Conservation (phyloP, 2,797 vertebrate genomes). For the Eleutherodactylus coqui region DNA sequence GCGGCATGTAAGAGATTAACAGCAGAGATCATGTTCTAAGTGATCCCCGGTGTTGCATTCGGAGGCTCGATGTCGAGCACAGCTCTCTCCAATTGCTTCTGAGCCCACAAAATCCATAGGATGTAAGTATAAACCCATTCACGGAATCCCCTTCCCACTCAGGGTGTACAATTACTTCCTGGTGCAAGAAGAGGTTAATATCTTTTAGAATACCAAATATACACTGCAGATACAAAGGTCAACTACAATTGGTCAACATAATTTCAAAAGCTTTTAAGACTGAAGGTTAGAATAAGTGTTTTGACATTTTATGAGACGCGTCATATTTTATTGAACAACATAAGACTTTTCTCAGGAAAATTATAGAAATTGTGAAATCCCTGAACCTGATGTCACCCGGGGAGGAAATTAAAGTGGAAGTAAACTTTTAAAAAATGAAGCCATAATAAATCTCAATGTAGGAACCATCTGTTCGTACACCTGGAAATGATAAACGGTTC, state of each 20-base stretch:
- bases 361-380: not conserved
- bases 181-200: too few relatives aligned
- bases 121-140: too few relatives aligned
- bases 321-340: slow-evolving; percentile 11
- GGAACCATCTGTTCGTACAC: not conserved
- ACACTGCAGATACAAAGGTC: not conserved
- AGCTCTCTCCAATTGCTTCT: too few relatives aligned
- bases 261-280: not conserved
- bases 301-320: not conserved
- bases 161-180: too few relatives aligned
- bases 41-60: too few relatives aligned
- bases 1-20: too few relatives aligned
- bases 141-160: too few relatives aligned
- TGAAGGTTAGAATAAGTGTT: not conserved
- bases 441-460: not conserved
- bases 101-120: too few relatives aligned
- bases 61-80: too few relatives aligned
- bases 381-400: not conserved
- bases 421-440: not conserved
- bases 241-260: not conserved
- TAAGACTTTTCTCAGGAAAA: slow-evolving; percentile 28
- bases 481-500: slow-evolving; percentile 7
- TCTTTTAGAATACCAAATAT: not conserved
- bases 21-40: too few relatives aligned
- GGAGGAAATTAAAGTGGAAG: slow-evolving; percentile 2